A percentile compares a stretch with the other conserved stretches of the same genome.
phyloP scores from a whole-genome alignment of 2,888 invertebrate species.

The Drosophila tripunctata region DNA sequence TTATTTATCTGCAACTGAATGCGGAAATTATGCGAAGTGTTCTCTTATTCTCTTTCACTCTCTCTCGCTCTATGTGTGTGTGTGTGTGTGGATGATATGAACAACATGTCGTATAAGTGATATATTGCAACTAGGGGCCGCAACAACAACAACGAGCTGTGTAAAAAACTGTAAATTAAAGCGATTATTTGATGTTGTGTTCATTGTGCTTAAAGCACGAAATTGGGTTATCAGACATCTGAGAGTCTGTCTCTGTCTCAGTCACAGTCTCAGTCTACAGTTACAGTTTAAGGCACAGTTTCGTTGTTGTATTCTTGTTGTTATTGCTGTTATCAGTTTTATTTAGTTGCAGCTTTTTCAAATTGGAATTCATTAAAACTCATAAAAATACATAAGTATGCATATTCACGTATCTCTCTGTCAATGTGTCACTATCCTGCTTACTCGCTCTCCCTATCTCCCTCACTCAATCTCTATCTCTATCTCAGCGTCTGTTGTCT shows the following conservation, averaged over 20 bases:
- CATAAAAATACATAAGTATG: conserved; percentile 39
- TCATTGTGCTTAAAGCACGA: conserved; percentile 46
- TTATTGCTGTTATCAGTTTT: conserved; percentile 63
- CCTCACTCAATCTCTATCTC: background rate
- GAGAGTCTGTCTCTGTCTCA: conserved; percentile 21
- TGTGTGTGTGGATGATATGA: conserved; percentile 49
- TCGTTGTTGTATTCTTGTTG: conserved; percentile 4
- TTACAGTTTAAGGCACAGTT: conserved; percentile 48
- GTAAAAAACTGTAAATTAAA: conserved; percentile 63
- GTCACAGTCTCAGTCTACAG: conserved; percentile 30
- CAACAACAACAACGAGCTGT: conserved; percentile 12
- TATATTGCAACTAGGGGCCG: conserved; percentile 39
- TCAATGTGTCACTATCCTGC: conserved; percentile 23
- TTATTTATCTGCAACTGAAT: conserved; percentile 80
- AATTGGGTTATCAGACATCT: conserved; percentile 77
- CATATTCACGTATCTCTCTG: conserved; percentile 5
- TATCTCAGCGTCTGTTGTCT: conserved; percentile 8
- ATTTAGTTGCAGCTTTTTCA: conserved; percentile 47
- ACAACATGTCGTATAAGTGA: conserved; percentile 60
- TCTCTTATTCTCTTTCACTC: conserved; percentile 1
- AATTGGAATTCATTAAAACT: conserved; percentile 73
- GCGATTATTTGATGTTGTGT: conserved; percentile 49
- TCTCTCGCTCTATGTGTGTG: background rate
- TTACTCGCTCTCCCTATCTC: background rate
- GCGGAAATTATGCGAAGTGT: conserved; percentile 76